Percentiles rank a stretch among this genome's conserved stretches.
Conservation (phyloP, 2,888 invertebrate species). For the Drosophila sordidapex region DNA sequence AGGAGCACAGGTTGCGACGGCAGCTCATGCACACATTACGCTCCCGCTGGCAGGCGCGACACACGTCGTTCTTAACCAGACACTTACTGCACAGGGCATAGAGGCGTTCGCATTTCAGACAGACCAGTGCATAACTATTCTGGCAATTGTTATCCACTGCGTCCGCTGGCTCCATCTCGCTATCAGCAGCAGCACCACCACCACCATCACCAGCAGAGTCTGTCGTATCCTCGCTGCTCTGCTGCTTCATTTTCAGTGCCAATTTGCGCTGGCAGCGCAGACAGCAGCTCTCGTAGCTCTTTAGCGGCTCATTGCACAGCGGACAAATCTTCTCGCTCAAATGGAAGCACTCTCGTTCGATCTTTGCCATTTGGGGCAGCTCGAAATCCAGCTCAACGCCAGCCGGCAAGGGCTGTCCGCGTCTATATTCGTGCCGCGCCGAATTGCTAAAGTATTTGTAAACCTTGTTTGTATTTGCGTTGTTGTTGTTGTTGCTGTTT, state of each 20-base stretch:
- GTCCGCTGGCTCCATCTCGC: conserved; percentile 31
- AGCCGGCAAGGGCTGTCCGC: conserved; percentile 62
- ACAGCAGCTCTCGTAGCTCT: conserved; percentile 82
- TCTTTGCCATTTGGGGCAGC: conserved; percentile 67
- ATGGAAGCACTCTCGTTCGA: conserved; percentile 82
- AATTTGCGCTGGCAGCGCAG: conserved; percentile 79
- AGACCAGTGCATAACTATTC: conserved; percentile 77
- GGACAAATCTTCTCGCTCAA: conserved; percentile 81
- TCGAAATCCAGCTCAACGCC: conserved; percentile 77
- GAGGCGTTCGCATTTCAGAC: conserved; percentile 80
- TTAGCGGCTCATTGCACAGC: conserved; percentile 80
- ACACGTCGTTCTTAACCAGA: conserved; percentile 74
- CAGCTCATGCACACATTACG: conserved; percentile 83
- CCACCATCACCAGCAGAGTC: background rate
- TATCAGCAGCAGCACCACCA: background rate
- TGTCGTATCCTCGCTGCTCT: conserved; percentile 30
- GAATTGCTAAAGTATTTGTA: conserved; percentile 85
- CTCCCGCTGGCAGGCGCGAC: conserved; percentile 79
- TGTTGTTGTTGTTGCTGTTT: conserved; percentile 16
- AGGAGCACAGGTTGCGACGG: conserved; percentile 79
- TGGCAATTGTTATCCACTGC: conserved; percentile 41
- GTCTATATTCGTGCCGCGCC: conserved; percentile 80
- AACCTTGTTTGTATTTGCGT: conserved; percentile 77
- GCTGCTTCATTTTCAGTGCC: conserved; percentile 66
- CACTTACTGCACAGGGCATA: conserved; percentile 80